Base-by-base conservation (phyloP, 30 jellyfish, hydroid and myxozoan species). In the Aurelia aurita complex sp. Pacific region DNA sequence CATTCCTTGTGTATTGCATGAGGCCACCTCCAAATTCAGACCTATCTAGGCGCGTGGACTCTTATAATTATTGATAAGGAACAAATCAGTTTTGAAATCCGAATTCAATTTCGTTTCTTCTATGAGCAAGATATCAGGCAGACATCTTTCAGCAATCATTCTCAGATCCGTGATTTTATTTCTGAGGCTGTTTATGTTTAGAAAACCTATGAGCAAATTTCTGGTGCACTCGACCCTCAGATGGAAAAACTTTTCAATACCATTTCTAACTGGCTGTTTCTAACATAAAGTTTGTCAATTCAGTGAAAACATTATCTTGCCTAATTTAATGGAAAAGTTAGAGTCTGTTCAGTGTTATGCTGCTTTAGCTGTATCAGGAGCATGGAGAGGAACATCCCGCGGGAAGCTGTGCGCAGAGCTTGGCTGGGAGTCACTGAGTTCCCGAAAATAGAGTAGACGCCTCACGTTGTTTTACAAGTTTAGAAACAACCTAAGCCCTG, bases 81-180 rank as follows among this genome's bases (percentile, higher is more conserved):
- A 59, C 11, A 70, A 59, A 10, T 77, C 87, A 35, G 87, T 60
- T 64, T 77, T 64, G 35, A 64, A 79, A 36, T 79, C 81, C 36
- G 81, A 64, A n/a, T 62, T 77, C 32, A 77, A 38, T 73, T 43
- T 52, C 2, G 83, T 43, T 51, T 73, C 69, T 5, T 43, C 83
- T 52, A 73, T 52, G 83, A 52, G 72, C 12, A 78, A 64, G 12
- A 64, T 64, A 38, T 64, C 69, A 35, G 80, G 80, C 17, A 75
- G 57, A 57, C 85, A 75, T 57, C 57, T 75, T 54, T 75, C 74
- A 7, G 61, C 62, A 29, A 76, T 29, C 40, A 76, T 19, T 76
- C 86, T 76, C 60, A 57, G 76, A 76, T 76, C 86, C 34, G 86
- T 76, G 66, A 76, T 76, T 76, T 76, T 76, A 76, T 76, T 60